Percentiles rank a stretch among this genome's conserved stretches.
These are phyloP conservation scores for Drosophila bocqueti DNA, from an alignment of 1,140 invertebrate genomes.

Conservation along the genomic window DNA sequence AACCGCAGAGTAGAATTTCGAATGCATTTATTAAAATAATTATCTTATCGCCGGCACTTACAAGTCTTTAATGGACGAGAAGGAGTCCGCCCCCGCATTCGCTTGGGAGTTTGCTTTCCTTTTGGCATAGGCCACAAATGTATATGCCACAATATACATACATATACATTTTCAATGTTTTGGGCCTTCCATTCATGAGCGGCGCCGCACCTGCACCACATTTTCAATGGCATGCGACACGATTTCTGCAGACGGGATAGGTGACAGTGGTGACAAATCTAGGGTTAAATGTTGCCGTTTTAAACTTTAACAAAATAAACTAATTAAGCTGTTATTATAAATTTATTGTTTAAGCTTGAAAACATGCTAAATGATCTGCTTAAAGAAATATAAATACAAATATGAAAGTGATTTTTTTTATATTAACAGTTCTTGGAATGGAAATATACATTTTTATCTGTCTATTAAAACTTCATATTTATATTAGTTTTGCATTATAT, in stretches of 20 bases:
- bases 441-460: background rate
- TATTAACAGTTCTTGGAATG: background rate
- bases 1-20: slow-evolving; percentile 68
- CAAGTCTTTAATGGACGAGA: slow-evolving; percentile 23
- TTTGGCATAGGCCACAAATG: slow-evolving; percentile 33
- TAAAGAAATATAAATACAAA: background rate
- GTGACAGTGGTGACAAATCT: slow-evolving; percentile 14
- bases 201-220: slow-evolving; percentile 65
- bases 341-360: background rate
- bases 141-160: background rate
- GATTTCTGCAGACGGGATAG: slow-evolving; percentile 43
- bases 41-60: slow-evolving; percentile 57
- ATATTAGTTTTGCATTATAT: background rate
- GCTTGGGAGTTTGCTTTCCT: slow-evolving; percentile 49
- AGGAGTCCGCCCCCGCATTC: slow-evolving; percentile 18
- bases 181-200: slow-evolving; percentile 69
- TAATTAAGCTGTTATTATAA: too few species aligned
- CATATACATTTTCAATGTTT: slow-evolving; percentile 37
- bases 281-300: background rate
- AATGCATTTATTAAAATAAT: slow-evolving; percentile 73
- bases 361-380: background rate
- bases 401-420: background rate
- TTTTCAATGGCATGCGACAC: slow-evolving; percentile 73
- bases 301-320: background rate
- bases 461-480: background rate